Conservation (phyloP, 2,113 vertebrate species). For the Percina caprodes region DNA sequence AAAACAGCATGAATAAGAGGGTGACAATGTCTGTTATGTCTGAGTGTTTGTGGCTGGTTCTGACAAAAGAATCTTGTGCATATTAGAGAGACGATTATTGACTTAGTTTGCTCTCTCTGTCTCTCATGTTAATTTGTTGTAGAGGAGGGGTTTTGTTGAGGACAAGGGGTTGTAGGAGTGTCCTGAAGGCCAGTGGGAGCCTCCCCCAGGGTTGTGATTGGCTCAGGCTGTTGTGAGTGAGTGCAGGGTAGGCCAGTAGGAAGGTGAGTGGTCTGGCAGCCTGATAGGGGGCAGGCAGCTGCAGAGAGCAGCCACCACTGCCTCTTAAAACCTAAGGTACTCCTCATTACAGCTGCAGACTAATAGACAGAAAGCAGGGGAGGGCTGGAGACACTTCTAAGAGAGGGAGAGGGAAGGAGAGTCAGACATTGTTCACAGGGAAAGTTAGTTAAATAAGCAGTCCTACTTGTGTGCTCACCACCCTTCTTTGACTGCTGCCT, state of each 20-base stretch:
- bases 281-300: slow-evolving; percentile 81
- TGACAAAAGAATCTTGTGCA: slow-evolving; percentile 13
- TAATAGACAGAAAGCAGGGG: slow-evolving; percentile 69
- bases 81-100: slow-evolving; percentile 31
- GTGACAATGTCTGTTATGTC: slow-evolving; percentile 9
- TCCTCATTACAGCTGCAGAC: slow-evolving; percentile 76
- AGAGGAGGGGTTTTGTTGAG: slow-evolving; percentile 63
- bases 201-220: slow-evolving; percentile 78
- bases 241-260: slow-evolving; percentile 79
- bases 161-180: slow-evolving; percentile 72
- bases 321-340: slow-evolving; percentile 82
- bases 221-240: slow-evolving; percentile 68
- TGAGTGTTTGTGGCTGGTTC: slow-evolving; percentile 1
- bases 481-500: slow-evolving; percentile 60
- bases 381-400: slow-evolving; percentile 52
- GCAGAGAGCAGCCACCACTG: slow-evolving; percentile 72
- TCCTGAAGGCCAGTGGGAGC: slow-evolving; percentile 56
- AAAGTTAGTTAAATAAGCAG: slow-evolving; percentile 64
- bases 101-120: slow-evolving; percentile 23
- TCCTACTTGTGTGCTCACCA: slow-evolving; percentile 54
- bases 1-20: slow-evolving; percentile 16
- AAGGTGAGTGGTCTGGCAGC: slow-evolving; percentile 76
- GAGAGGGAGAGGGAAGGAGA: slow-evolving; percentile 51
- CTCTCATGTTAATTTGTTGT: slow-evolving; percentile 48
- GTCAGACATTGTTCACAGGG: slow-evolving; percentile 57